Percentiles rank a stretch among this genome's conserved stretches.
phyloP scores from a whole-genome alignment of 2,113 vertebrate species.

The Craseonycteris thonglongyai region DNA sequence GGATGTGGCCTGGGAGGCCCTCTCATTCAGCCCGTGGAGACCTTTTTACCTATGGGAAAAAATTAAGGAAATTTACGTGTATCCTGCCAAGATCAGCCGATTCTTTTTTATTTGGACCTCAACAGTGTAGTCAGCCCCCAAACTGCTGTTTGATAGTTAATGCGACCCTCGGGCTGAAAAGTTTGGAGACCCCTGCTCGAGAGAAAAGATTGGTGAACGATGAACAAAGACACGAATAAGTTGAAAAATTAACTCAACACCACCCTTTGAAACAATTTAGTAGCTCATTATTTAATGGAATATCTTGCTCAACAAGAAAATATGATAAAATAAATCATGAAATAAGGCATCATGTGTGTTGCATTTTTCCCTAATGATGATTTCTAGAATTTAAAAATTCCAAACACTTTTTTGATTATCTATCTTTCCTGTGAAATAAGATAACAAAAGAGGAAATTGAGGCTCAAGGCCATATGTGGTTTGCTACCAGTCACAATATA shows the following conservation, averaged over 20 bases:
- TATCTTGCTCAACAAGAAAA: not conserved
- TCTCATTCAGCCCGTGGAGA: no score
- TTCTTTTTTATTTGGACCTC: no score
- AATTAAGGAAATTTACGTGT: no score
- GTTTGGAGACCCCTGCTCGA: no score
- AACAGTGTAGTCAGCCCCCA: no score
- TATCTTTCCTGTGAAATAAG: not conserved
- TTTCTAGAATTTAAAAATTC: not conserved
- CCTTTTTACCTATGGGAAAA: no score
- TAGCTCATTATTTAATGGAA: not conserved
- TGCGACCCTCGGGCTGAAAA: no score
- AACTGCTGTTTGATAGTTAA: no score
- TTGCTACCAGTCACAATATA: not conserved
- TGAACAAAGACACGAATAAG: not conserved
- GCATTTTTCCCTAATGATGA: not conserved
- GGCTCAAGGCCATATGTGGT: not conserved
- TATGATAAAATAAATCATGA: not conserved
- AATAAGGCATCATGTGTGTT: not conserved
- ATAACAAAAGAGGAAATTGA: not conserved
- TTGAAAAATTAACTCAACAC: not conserved
- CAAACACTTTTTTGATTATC: not conserved
- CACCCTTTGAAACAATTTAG: not conserved
- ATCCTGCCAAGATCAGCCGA: no score
- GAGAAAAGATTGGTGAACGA: not conserved
- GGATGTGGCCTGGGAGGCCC: no score